Percentiles rank a stretch among this genome's conserved stretches.
phyloP scores from a whole-genome alignment of 2,113 vertebrate genomes.

The Lonchura striata region DNA sequence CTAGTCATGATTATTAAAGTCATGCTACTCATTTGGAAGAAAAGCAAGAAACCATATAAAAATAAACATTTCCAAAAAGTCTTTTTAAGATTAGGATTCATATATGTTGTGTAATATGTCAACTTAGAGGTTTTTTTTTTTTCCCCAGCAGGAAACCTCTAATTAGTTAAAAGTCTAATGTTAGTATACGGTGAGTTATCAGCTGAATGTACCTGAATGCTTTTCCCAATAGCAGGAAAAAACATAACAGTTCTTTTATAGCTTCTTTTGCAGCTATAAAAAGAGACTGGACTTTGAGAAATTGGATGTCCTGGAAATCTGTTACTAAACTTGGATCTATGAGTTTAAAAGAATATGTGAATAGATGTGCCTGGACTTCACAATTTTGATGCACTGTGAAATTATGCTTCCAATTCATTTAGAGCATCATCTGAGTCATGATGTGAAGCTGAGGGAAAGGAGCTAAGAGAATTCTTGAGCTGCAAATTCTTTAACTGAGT shows the following conservation, averaged over 20 bases:
- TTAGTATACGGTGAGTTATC: neutral
- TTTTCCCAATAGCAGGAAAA: neutral
- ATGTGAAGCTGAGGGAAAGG: neutral
- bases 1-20: neutral
- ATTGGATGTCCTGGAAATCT: neutral
- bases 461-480: constrained; percentile 16
- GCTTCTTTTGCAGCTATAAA: neutral
- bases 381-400: constrained; percentile 2
- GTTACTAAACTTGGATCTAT: neutral
- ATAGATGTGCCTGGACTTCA: neutral
- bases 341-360: neutral
- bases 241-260: neutral
- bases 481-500: neutral
- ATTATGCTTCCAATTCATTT: neutral
- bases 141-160: neutral
- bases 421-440: constrained; percentile 2
- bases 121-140: neutral
- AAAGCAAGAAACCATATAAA: neutral
- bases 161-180: neutral
- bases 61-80: neutral
- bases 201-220: neutral
- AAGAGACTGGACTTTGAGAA: constrained; percentile 5
- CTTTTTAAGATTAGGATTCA: neutral
- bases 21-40: neutral
- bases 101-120: neutral